Base-by-base conservation (phyloP, 2,888 invertebrate species). In the Hypomecis atomaria region DNA sequence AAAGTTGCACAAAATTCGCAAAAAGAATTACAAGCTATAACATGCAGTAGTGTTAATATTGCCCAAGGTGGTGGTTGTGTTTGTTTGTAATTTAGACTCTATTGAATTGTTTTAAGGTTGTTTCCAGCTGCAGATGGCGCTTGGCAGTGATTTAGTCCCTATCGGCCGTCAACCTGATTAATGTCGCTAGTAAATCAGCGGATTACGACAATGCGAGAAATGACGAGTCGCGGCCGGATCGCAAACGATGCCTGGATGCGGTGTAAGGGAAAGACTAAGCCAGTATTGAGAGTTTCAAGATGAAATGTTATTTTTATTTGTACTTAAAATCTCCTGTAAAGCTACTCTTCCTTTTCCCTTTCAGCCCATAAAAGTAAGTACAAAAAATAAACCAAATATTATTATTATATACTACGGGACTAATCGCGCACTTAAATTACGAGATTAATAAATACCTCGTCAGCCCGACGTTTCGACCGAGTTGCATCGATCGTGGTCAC, bases 171-270 rank as follows among this genome's bases (percentile, higher is more conserved):
- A 88, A 87, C 87, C 92, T 92, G 92, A 92, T 92, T 91, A 92
- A 92, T 92, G 92, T 87, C 84, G 89, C 88, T 88, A 90, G 91
- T 92, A 92, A 92, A 92, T 92, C 92, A 92, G 88, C 87, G 92
- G 92, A 92, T 92, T 92, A 92, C 92, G 91, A 92, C 92, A 92
- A 92, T 92, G 90, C 90, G 91, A 91, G 92, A 91, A 92, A 92
- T 92, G 92, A 92, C 92, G 92, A 92, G 90, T 87, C 90, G 90
- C 86, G 89, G 85, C 88, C 83, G 89, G 88, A 87, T 87, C 88
- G 89, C 86, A 84, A 82, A 84, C 85, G 81, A 83, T 83, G 83
- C 84, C 82, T 68, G 70, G 65, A 66, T 67, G 62, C 75, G 82
- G 76, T 70, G 11, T 58, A 79, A 81, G 73, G 67, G 13, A 72